Base-by-base conservation (phyloP, 2,888 invertebrate species). In the Diloba caeruleocephala region DNA sequence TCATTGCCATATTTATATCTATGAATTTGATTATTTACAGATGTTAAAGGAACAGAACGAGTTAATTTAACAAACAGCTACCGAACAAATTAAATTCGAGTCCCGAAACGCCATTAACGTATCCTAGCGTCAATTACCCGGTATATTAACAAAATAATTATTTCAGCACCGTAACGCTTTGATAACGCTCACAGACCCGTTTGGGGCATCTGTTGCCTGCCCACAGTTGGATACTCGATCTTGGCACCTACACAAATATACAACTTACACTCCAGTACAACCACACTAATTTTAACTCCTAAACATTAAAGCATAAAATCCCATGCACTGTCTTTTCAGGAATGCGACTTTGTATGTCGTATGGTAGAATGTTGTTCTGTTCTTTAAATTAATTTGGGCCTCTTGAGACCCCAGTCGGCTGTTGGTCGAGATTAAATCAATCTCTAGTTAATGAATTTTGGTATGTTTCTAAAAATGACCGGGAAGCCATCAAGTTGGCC, bases 351-450 rank as follows among this genome's bases (percentile, higher is more conserved):
- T 46, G 33, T 28, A 52, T 39, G 50, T 62, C 37, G 42, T 15
- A 43, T 64, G 60, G 55, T 64, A 71, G 66, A 58, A 70, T 73
- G 85, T 87, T 87, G 85, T 79, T 85, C 84, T 88, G 89, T 89
- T 90, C 86, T 90, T 87, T 83, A 89, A 87, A 89, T 91, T 90
- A 92, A 90, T 90, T 92, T 85, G 71, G 78, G 84, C 89, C 89
- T 89, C 90, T 91, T 82, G 90, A 91, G 86, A 85, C 78, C 79
- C 63, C 65, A 80, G 72, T 82, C 67, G 78, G 76, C 77, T 79
- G 76, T 79, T 71, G 74, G 79, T 77, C 75, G 70, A 88, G 87
- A 90, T 90, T 89, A 88, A 86, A 82, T 82, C 86, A 79, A 88
- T 89, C 82, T 84, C 73, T 74, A 87, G 82, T 81, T 87, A 88